Conservation (phyloP, 2,888 invertebrate species). For the Malthinus seriepunctatus region DNA sequence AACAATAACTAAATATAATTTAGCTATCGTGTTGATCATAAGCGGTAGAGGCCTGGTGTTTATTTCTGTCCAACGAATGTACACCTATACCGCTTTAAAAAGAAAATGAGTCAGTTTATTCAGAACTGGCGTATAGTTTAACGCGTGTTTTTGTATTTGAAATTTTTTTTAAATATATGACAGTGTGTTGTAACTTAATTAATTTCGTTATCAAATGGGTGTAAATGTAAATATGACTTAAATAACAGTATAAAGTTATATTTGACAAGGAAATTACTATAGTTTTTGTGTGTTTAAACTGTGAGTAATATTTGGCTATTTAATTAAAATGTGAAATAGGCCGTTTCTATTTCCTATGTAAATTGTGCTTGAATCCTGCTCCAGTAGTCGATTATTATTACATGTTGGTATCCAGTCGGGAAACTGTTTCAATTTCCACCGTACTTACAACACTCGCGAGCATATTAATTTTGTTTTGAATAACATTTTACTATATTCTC, state of each 20-base stretch:
- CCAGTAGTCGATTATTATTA: neutral
- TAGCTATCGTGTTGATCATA: slow-evolving; percentile 33
- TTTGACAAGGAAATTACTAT: no score
- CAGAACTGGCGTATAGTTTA: slow-evolving; percentile 11
- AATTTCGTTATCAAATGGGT: neutral
- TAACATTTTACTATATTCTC: no score
- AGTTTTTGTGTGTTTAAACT: no score
- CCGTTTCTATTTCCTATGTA: no score
- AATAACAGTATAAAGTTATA: neutral
- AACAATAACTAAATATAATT: slow-evolving; percentile 20
- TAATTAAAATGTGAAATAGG: no score
- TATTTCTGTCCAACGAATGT: slow-evolving; percentile 43
- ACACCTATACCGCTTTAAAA: slow-evolving; percentile 37
- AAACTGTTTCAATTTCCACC: neutral
- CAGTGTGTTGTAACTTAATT: neutral
- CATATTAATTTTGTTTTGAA: neutral
- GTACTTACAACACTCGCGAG: neutral
- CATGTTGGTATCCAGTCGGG: neutral
- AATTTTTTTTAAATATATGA: no score
- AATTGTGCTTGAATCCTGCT: neutral
- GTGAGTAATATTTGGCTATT: no score
- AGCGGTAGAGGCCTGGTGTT: slow-evolving; percentile 41
- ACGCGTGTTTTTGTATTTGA: neutral
- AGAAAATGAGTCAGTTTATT: slow-evolving; percentile 42
- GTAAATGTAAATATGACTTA: neutral